Evolutionary conservation across 2,888 invertebrate genomes (phyloP), one percentile per base, ranked within the genome.

Genomic region (Hypomecis atomaria): DNA sequence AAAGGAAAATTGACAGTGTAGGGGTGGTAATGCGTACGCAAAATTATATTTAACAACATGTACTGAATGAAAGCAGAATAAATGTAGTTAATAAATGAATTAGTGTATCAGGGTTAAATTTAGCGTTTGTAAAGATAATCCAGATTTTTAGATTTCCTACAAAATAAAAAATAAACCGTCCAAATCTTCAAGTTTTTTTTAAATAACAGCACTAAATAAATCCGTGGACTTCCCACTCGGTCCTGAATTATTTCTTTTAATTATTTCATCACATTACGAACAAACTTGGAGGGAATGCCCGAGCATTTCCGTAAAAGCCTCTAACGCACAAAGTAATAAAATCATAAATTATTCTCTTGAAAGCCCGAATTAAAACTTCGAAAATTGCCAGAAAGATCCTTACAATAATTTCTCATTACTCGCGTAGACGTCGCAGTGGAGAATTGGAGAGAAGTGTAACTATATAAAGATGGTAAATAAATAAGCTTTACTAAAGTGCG

Each of bases 351-450:
- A 58, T 68, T 61, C 66, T 58, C 69, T 53, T 71, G 64, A 73
- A 76, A 75, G 73, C 71, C 65, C 60, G 65, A 77, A 79, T 78
- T 76, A 78, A 78, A 79, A 78, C 72, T 78, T 78, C 57, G 71
- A 70, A 74, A 75, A 79, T 75, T 75, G 68, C 69, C 70, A 63
- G 73, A 74, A 75, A 75, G 71, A 78, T 75, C 72, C 72, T 71
- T 67, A 71, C 70, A 77, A 79, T 79, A 78, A 76, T 77, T 81
- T 76, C 73, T 81, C 76, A 81, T 81, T 81, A 76, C 73, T 58
- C 59, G 55, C 59, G 59, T 62, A 59, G 71, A 66, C 67, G 60
- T 60, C 59, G 67, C 56, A 64, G 64, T 47, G 38, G 8, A 55
- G 9, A 42, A 5, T 34, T 9, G 0, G 34, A 23, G 4, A 60